Evolutionary conservation across 1,140 invertebrate species (phyloP).

Genomic region (Bombus sibiricus): DNA sequence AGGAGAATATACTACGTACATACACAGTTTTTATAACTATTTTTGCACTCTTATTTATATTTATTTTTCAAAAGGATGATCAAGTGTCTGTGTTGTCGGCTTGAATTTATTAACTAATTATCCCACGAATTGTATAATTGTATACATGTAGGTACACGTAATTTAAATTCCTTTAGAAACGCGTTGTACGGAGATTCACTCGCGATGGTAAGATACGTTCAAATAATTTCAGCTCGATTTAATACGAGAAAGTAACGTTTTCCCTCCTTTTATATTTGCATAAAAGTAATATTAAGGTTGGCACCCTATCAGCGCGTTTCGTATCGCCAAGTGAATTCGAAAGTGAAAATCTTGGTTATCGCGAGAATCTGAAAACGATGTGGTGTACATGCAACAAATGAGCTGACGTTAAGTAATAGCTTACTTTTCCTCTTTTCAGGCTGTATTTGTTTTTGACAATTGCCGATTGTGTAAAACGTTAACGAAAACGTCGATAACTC

Average conservation of each 20-base stretch:
- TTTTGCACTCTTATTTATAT: neutral
- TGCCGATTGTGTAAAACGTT: too few relatives aligned
- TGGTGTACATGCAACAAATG: neutral
- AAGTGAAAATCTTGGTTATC: constrained; percentile 18
- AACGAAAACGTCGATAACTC: too few relatives aligned
- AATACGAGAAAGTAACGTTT: constrained; percentile 11
- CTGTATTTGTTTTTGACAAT: too few relatives aligned
- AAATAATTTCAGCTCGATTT: neutral
- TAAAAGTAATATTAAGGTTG: neutral
- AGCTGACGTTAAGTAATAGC: neutral
- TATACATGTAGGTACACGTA: neutral
- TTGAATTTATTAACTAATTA: neutral
- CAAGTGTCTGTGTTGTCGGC: neutral
- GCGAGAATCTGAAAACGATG: neutral
- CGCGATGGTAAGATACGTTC: neutral
- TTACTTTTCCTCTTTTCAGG: too few relatives aligned
- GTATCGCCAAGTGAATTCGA: constrained; percentile 26
- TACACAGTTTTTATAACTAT: neutral
- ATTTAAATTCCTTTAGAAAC: neutral
- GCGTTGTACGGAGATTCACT: neutral
- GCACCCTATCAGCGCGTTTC: constrained; percentile 6
- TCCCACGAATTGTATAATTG: neutral
- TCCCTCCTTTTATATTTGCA: neutral
- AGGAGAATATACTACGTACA: too few relatives aligned
- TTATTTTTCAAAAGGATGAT: neutral